Conservation (phyloP, 2,888 invertebrate genomes). For the Halocaridina rubra region DNA sequence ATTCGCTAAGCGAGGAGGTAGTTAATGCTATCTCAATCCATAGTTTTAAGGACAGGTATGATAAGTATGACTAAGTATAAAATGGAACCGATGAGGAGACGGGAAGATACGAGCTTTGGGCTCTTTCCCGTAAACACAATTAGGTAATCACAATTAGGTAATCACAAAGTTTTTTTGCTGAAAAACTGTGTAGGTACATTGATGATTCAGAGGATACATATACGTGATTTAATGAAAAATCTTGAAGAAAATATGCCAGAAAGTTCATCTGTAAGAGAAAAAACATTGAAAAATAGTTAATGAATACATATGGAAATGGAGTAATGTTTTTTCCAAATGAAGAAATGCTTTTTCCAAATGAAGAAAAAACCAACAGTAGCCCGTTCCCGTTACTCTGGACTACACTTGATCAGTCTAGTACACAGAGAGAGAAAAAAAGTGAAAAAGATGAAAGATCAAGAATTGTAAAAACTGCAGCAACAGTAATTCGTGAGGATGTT, state of each 20-base stretch:
- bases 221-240: background rate
- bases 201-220: background rate
- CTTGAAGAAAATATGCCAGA: background rate
- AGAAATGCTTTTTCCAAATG: too few species aligned
- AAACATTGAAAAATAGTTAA: background rate
- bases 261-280: background rate
- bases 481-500: background rate
- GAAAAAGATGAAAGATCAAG: background rate
- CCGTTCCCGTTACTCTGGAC: background rate
- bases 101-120: too few species aligned
- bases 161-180: too few species aligned
- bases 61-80: too few species aligned
- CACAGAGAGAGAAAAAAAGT: background rate
- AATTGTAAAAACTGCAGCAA: background rate
- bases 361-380: background rate
- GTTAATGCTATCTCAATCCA: too few species aligned
- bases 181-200: background rate
- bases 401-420: background rate
- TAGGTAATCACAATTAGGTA: too few species aligned
- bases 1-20: too few species aligned
- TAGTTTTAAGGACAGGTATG: too few species aligned
- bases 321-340: background rate
- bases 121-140: too few species aligned
- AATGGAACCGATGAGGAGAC: too few species aligned
- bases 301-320: background rate